Evolutionary conservation across 2,888 invertebrate genomes (phyloP), one percentile per base, ranked within the genome.

Genomic region (Drosophila paramelanica): DNA sequence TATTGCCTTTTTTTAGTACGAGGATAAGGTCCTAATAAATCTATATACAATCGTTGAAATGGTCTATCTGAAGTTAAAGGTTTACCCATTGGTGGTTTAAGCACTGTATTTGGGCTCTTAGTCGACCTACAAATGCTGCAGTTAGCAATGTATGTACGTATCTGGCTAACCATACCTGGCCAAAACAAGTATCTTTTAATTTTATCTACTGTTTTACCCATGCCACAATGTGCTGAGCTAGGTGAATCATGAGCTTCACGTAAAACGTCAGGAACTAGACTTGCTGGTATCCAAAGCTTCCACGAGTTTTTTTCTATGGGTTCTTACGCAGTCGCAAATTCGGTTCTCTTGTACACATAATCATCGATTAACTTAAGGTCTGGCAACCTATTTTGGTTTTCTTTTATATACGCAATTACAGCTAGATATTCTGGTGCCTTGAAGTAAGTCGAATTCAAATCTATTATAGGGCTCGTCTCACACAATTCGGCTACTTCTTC

Each of bases 271-370:
- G n/a, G n/a, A n/a, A n/a, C 36, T 36, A n/a, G 5, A 36, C 36
- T 4, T 11, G 13, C 3, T 1, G 33, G 11, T 13, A 36, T 11
- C 33, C 33, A 36, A 11, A 36, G 11, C 11, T 36, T 36, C 33
- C 33, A 36, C 10, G 11, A 10, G 33, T 11, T 13, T 10, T 36
- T 36, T 13, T 36, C 25, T 25, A 6, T 5, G 25, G 5, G 25
- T 25, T 25, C 25, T n/a, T 5, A 5, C 6, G 25, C n/a, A n/a
- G n/a, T n/a, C 0, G 50, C 46, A 20, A 47, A 62, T n/a, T 50
- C 23, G 5, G 36, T 68, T 23, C 66, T 27, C 8, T 49, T 55
- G 23, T 67, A 77, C 0, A 70, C 27, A 10, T 41, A 58, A 38
- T 52, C 25, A 13, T 72, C 49, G 0, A 33, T 10, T 0, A 49